A percentile compares a stretch with the other conserved stretches of the same genome.
Conservation (phyloP, 2,888 invertebrate genomes). For the Cyclophora albipunctata region DNA sequence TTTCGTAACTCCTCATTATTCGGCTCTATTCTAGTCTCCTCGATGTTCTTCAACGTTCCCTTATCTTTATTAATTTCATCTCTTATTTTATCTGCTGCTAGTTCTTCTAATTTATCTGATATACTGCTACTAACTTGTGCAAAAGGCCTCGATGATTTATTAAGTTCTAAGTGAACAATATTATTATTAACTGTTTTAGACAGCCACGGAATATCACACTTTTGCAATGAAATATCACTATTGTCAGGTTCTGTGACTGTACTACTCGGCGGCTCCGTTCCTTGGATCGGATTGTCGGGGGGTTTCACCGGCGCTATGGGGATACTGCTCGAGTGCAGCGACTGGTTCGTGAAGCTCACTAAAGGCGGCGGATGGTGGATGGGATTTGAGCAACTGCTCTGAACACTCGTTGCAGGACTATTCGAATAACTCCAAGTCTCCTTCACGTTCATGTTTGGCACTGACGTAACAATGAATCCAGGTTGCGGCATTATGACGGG, state of each 20-base stretch:
- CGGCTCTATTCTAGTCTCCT: slow-evolving; percentile 27
- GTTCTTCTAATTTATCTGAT: slow-evolving; percentile 48
- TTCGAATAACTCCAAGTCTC: slow-evolving; percentile 55
- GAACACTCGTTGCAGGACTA: slow-evolving; percentile 15
- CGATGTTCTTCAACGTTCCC: slow-evolving; percentile 19
- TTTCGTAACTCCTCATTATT: slow-evolving; percentile 41
- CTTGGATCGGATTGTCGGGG: slow-evolving; percentile 66
- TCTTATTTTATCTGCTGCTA: slow-evolving; percentile 30
- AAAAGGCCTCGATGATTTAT: slow-evolving; percentile 57
- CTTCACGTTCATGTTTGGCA: slow-evolving; percentile 70
- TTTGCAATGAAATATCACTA: slow-evolving; percentile 40
- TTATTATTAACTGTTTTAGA: slow-evolving; percentile 69
- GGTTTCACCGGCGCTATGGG: slow-evolving; percentile 66
- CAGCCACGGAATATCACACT: slow-evolving; percentile 69
- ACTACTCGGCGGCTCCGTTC: slow-evolving; percentile 66
- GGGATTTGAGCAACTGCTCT: slow-evolving; percentile 47
- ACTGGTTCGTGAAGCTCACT: slow-evolving; percentile 51
- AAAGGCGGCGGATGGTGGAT: slow-evolving; percentile 56
- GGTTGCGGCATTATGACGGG: slow-evolving; percentile 65
- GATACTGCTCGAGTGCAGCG: slow-evolving; percentile 61
- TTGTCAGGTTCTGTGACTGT: slow-evolving; percentile 59
- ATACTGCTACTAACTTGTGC: slow-evolving; percentile 58
- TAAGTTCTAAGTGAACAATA: slow-evolving; percentile 53
- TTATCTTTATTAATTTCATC: slow-evolving; percentile 15
- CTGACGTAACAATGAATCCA: slow-evolving; percentile 69